A percentile compares a stretch with the other conserved stretches of the same genome.
Conservation (phyloP, 2,113 vertebrate genomes). For the Taxidea taxus region DNA sequence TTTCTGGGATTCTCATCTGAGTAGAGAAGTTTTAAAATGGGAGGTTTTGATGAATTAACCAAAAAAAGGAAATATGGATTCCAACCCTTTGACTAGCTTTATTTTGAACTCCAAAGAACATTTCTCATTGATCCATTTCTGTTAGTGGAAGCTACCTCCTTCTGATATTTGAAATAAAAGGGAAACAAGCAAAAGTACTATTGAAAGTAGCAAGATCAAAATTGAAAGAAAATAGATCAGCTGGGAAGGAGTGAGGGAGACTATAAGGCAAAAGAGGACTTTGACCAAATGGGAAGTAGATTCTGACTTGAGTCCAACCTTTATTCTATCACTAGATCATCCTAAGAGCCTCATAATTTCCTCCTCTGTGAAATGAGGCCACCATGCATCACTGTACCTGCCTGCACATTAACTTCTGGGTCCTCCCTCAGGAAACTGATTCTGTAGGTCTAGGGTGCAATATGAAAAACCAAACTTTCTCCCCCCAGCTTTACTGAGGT, state of each 20-base stretch:
- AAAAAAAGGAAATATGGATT: neutral
- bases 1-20: neutral
- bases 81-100: neutral
- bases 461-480: neutral
- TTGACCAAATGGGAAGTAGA: neutral
- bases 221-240: neutral
- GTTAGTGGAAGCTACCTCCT: neutral
- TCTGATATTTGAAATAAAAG: neutral
- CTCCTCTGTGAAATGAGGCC: neutral
- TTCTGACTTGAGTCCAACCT: neutral
- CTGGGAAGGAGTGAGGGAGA: neutral
- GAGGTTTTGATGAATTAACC: neutral
- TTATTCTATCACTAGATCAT: neutral
- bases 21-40: neutral
- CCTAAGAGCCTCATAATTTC: neutral
- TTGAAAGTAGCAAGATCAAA: neutral
- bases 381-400: neutral
- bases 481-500: neutral
- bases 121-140: neutral
- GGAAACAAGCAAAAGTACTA: neutral
- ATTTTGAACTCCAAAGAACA: neutral
- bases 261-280: neutral
- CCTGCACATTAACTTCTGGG: neutral
- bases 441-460: neutral
- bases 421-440: neutral